Evolutionary conservation across 2,113 vertebrate species (phyloP).

Genomic region (Syngnathus typhle): DNA sequence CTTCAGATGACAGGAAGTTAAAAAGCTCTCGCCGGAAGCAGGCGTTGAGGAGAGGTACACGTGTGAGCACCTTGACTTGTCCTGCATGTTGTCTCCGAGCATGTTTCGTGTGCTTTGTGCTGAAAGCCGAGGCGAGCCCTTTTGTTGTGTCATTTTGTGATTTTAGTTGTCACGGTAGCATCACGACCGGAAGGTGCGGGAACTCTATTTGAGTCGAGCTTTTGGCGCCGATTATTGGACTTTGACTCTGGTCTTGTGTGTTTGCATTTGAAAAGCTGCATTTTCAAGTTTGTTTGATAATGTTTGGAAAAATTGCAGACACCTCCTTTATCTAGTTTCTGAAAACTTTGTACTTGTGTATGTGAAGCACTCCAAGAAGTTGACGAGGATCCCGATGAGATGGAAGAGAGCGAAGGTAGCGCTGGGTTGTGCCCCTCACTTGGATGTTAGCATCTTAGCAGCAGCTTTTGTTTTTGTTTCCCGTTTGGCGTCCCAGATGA

Average conservation of each 20-base stretch:
- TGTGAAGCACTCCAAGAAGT: neutral
- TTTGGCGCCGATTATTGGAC: too few species aligned
- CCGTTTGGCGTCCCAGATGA: constrained; percentile 22
- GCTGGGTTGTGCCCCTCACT: neutral
- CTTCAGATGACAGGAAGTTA: constrained; percentile 38
- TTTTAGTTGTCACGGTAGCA: neutral
- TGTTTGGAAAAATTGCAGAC: neutral
- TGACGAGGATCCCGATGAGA: neutral
- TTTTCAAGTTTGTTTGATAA: too few species aligned
- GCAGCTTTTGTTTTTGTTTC: constrained; percentile 2
- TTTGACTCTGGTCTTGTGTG: neutral
- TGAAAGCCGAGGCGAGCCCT: neutral
- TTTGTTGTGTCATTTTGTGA: neutral
- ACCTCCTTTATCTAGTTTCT: neutral
- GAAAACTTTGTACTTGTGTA: neutral
- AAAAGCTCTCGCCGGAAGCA: constrained; percentile 19
- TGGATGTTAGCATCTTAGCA: neutral
- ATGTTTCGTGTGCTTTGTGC: neutral
- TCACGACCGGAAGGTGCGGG: neutral
- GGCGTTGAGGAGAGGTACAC: constrained; percentile 34
- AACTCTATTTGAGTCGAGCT: too few species aligned
- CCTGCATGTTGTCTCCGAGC: neutral
- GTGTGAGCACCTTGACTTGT: neutral
- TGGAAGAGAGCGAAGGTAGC: constrained; percentile 25
- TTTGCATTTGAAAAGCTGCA: neutral